These are phyloP conservation scores for Drosophila pallidifrons DNA, from an alignment of 1,140 invertebrate species.

Conservation along the genomic window DNA sequence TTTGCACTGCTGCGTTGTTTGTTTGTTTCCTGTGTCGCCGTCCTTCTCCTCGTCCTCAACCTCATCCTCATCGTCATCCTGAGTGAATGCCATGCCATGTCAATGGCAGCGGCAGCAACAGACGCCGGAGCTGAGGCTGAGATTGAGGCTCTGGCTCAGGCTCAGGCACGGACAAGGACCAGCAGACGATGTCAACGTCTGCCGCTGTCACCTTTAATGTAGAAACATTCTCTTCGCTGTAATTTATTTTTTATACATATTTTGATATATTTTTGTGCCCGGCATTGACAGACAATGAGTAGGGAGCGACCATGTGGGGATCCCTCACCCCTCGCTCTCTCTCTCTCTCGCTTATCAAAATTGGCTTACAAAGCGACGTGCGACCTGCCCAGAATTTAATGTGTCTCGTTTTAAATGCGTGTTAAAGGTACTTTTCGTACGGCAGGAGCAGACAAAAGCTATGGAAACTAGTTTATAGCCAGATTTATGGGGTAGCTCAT, in stretches of 20 bases:
- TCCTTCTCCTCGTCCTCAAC: background rate
- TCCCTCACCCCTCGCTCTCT: background rate
- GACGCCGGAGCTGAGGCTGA: background rate
- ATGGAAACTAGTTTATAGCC: slow-evolving; percentile 62
- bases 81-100: slow-evolving; percentile 37
- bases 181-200: slow-evolving; percentile 62
- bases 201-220: slow-evolving; percentile 80
- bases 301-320: background rate
- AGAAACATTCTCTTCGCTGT: slow-evolving; percentile 64
- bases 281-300: slow-evolving; percentile 72
- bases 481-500: slow-evolving; percentile 65
- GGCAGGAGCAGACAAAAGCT: slow-evolving; percentile 22
- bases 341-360: slow-evolving; percentile 67
- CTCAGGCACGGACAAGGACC: slow-evolving; percentile 15
- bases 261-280: slow-evolving; percentile 14
- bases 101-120: slow-evolving; percentile 34
- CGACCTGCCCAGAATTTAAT: slow-evolving; percentile 57
- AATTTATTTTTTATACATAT: background rate
- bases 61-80: background rate
- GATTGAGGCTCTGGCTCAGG: background rate
- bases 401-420: slow-evolving; percentile 22
- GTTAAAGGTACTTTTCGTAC: slow-evolving; percentile 4
- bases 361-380: slow-evolving; percentile 65
- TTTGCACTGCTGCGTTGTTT: slow-evolving; percentile 76
- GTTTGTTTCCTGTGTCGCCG: slow-evolving; percentile 71